A percentile compares a stretch with the other conserved stretches of the same genome.
phyloP scores from a whole-genome alignment of 2,888 invertebrate species.

The Glaucopsyche alexis region DNA sequence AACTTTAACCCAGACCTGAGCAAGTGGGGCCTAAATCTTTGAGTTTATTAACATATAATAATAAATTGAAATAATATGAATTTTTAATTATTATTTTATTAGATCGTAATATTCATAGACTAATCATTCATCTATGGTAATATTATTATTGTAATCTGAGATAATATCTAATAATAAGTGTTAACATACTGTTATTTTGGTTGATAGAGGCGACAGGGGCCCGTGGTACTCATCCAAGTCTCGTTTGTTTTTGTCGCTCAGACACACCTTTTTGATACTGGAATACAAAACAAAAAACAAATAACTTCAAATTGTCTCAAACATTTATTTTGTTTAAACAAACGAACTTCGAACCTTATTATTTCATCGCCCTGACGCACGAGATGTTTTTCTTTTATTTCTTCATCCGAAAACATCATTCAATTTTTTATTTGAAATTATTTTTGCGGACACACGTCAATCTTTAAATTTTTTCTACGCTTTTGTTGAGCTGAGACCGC shows the following conservation, averaged over 20 bases:
- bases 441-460: conserved; percentile 64
- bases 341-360: conserved; percentile 65
- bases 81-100: not conserved
- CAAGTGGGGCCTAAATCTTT: not conserved
- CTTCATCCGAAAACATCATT: conserved; percentile 76
- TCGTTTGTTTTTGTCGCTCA: conserved; percentile 68
- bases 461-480: conserved; percentile 57
- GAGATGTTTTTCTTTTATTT: conserved; percentile 72
- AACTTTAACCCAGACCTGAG: not conserved
- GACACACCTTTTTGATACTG: conserved; percentile 70
- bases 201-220: conserved; percentile 54
- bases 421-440: conserved; percentile 72
- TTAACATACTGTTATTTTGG: conserved; percentile 60
- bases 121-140: too few relatives aligned
- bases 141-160: too few relatives aligned
- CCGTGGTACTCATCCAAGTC: conserved; percentile 58
- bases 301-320: not conserved
- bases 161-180: not conserved
- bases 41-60: not conserved
- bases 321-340: conserved; percentile 41
- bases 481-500: conserved; percentile 61
- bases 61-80: not conserved
- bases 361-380: conserved; percentile 70
- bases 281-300: conserved; percentile 44
- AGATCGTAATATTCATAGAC: too few relatives aligned